Base-by-base conservation (phyloP, 2,888 invertebrate genomes). In the Willowsia nigromaculata region DNA sequence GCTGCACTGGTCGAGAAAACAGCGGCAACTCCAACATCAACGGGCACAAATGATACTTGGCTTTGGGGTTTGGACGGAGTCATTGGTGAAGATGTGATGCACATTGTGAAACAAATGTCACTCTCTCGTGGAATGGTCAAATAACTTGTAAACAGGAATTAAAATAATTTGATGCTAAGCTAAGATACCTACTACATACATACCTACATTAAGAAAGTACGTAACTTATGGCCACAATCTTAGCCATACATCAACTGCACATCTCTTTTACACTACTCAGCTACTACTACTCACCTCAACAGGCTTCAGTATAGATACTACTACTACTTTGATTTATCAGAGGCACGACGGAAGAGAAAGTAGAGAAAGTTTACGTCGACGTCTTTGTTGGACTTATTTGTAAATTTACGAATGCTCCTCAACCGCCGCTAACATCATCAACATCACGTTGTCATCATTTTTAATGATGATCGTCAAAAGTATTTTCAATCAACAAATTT, bases 11-110 rank as follows among this genome's bases (percentile, higher is more conserved):
- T 88, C 78, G 90, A 90, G 83, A 90, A 90, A 84, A 22, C 87
- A 65, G 47, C 85, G n/a, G 87, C 62, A 33, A 78, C 87, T 59
- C 88, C 90, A 59, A 80, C 76, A 50, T 84, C 87, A 37, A 74
- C 88, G 71, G 59, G 27, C 37, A 50, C 88, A 74, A 88, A 83
- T 74, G 88, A 90, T 37, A 87, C 87, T 50, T 88, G 88, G 88
- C 88, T 90, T 40, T 88, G 88, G 88, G 88, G 88, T 88, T 88
- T 88, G 88, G 90, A 90, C 53, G 90, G 90, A 87, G 90, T 87
- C 56, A 88, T 88, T 71, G 88, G 90, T 78, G 90, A 90, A 88
- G 90, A 90, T 88, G 90, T 90, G 80, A 71, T 88, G 82, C 90
- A 88, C 81, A 90, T 90, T 80, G 90, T 90, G 47, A 90, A 90